phyloP scores from a whole-genome alignment of 2,113 vertebrate species.

The Peromyscus leucopus region DNA sequence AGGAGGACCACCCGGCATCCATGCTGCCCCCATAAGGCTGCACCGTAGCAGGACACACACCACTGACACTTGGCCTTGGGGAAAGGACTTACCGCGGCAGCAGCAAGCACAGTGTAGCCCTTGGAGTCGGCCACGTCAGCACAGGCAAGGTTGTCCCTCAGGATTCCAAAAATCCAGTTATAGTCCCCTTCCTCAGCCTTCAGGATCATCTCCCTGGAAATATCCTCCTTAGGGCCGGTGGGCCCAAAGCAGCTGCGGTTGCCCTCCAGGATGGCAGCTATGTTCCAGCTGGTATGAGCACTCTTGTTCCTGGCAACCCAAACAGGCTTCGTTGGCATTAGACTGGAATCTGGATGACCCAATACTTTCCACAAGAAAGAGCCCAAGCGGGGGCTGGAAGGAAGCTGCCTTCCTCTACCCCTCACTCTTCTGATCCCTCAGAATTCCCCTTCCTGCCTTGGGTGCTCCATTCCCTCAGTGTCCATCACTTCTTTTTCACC shows the following conservation, averaged over 20 bases:
- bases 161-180: conserved; percentile 81
- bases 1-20: no score
- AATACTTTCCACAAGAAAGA: not conserved
- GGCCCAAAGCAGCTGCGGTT: conserved; percentile 84
- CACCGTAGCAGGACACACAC: not conserved
- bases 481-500: not conserved
- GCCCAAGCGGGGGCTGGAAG: no score
- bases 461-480: not conserved
- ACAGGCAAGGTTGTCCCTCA: conserved; percentile 84
- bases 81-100: conserved; percentile 88
- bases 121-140: conserved; percentile 89
- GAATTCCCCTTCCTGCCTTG: rapidly evolving
- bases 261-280: conserved; percentile 86
- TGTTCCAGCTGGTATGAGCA: conserved; percentile 83
- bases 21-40: not conserved
- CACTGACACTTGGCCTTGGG: rapidly evolving
- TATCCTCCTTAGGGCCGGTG: conserved; percentile 88
- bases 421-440: not conserved
- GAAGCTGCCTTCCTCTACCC: not conserved
- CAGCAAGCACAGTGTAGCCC: conserved; percentile 90
- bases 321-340: not conserved
- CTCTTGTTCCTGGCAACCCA: conserved; percentile 71
- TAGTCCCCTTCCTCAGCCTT: conserved; percentile 87
- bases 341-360: rapidly evolving
- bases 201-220: conserved; percentile 88